Evolutionary conservation across 2,888 invertebrate species (phyloP).

Genomic region (Apotomis turbidana): DNA sequence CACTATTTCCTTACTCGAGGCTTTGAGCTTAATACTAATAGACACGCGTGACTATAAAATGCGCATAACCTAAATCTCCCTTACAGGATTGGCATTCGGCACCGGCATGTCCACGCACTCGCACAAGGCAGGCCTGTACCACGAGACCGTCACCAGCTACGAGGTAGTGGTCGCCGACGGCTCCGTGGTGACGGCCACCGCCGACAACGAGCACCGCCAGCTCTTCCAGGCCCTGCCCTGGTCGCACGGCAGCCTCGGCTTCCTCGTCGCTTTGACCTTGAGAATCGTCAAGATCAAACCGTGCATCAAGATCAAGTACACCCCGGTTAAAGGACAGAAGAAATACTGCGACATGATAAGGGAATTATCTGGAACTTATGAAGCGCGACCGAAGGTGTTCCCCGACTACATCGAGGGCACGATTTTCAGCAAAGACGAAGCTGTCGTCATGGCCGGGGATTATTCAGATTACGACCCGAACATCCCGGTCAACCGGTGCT

Average conservation of each 20-base stretch:
- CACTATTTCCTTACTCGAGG: too few species aligned
- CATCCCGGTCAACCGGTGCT: conserved; percentile 81
- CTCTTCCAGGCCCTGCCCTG: conserved; percentile 85
- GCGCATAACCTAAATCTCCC: too few species aligned
- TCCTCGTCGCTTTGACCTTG: conserved; percentile 86
- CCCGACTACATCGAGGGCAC: conserved; percentile 88
- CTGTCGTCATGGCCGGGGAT: conserved; percentile 87
- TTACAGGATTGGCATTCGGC: conserved; percentile 85
- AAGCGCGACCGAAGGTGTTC: conserved; percentile 67
- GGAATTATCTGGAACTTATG: conserved; percentile 83
- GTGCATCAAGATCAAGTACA: conserved; percentile 86
- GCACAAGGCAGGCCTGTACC: conserved; percentile 87
- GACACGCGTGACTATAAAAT: too few species aligned
- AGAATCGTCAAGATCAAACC: conserved; percentile 86
- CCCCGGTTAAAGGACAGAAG: conserved; percentile 85
- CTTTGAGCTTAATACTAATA: too few species aligned
- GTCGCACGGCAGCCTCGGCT: conserved; percentile 87
- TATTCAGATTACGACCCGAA: conserved; percentile 84
- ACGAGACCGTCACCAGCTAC: conserved; percentile 86
- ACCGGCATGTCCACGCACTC: conserved; percentile 90
- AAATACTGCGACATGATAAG: conserved; percentile 86
- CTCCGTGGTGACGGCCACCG: conserved; percentile 82
- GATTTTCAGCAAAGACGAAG: conserved; percentile 84
- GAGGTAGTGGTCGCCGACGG: conserved; percentile 87
- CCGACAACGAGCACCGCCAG: conserved; percentile 83